phyloP scores from a whole-genome alignment of 2,797 vertebrate genomes.

The Hirundo rustica region DNA sequence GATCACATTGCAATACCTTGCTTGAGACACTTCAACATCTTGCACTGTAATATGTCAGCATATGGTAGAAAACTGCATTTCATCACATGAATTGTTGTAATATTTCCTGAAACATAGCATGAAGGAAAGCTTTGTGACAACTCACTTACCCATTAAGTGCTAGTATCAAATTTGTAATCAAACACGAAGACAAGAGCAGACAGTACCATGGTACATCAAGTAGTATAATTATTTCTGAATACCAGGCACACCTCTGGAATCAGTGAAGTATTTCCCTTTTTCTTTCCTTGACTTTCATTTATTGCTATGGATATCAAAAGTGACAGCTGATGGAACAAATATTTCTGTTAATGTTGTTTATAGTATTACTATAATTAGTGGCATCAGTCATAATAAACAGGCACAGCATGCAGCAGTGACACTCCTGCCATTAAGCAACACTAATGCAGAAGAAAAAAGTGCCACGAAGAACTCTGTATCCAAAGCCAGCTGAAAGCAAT shows the following conservation, averaged over 20 bases:
- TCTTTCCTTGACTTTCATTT: slow-evolving; percentile 9
- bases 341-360: slow-evolving; percentile 25
- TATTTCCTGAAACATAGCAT: not conserved
- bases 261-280: not conserved
- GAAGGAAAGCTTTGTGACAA: slow-evolving; percentile 4
- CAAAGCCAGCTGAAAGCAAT: not conserved
- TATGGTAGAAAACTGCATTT: slow-evolving; percentile 13
- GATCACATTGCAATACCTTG: not conserved
- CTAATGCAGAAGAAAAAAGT: not conserved
- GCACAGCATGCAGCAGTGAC: not conserved
- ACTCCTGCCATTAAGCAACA: not conserved
- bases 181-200: not conserved
- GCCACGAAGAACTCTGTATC: not conserved
- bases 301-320: slow-evolving; percentile 15
- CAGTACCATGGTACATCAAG: not conserved
- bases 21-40: slow-evolving; percentile 29
- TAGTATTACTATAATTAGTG: slow-evolving; percentile 37
- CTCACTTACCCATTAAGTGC: slow-evolving; percentile 3
- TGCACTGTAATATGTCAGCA: slow-evolving; percentile 37
- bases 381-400: slow-evolving; percentile 40
- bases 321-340: slow-evolving; percentile 19
- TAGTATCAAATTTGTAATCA: slow-evolving; percentile 24
- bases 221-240: slow-evolving; percentile 22
- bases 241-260: slow-evolving; percentile 1
- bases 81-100: not conserved